Evolutionary conservation across 2,888 invertebrate species (phyloP).

Genomic region (Himalopsyche tibetana): DNA sequence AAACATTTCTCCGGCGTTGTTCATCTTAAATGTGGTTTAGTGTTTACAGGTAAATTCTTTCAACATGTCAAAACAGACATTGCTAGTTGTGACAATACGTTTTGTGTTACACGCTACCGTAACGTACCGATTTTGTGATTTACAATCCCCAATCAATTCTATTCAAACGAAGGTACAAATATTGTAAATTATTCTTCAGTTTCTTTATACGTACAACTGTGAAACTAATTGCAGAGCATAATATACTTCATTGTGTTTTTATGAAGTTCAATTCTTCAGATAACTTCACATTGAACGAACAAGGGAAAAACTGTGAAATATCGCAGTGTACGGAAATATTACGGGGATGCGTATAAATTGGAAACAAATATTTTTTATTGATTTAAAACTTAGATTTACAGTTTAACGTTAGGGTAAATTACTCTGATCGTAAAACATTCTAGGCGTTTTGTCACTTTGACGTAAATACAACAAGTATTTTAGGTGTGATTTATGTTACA

Average conservation of each 20-base stretch:
- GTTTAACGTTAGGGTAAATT: conserved; percentile 50
- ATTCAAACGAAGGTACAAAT: conserved; percentile 55
- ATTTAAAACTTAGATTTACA: conserved; percentile 56
- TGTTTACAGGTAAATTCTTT: conserved; percentile 48
- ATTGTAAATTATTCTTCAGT: conserved; percentile 57
- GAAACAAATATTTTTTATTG: conserved; percentile 49
- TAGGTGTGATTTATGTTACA: not conserved
- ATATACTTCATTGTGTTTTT: conserved; percentile 48
- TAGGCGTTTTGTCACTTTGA: conserved; percentile 25
- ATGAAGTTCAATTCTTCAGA: conserved; percentile 26
- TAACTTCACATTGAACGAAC: conserved; percentile 47
- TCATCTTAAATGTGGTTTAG: conserved; percentile 44
- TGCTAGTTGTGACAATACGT: conserved; percentile 52
- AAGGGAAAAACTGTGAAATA: conserved; percentile 42
- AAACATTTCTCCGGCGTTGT: not conserved
- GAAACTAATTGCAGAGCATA: conserved; percentile 59
- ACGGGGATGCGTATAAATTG: conserved; percentile 48
- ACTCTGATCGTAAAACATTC: conserved; percentile 47
- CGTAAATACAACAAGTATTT: not conserved
- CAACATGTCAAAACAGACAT: conserved; percentile 55
- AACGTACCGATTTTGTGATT: conserved; percentile 52
- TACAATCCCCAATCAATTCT: conserved; percentile 56
- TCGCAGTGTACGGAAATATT: not conserved
- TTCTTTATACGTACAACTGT: conserved; percentile 51
- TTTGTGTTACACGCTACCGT: conserved; percentile 44